Conservation (phyloP, 2,888 invertebrate species). For the Antitype chi region DNA sequence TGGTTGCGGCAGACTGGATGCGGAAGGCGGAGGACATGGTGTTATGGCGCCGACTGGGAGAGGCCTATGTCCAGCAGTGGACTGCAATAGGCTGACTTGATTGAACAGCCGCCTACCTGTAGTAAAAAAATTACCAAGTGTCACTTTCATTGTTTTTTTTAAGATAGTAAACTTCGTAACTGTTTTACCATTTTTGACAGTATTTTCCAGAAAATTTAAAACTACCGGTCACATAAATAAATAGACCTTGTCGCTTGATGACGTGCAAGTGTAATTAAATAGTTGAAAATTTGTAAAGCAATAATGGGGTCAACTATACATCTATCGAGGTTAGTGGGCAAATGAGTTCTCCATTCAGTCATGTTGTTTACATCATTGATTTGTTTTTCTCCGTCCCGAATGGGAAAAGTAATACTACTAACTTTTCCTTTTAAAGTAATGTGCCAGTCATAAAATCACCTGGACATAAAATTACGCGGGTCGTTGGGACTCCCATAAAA, state of each 20-base stretch:
- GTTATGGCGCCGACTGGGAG: too few relatives aligned
- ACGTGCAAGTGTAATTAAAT: neutral
- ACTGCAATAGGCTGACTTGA: too few relatives aligned
- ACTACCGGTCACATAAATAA: neutral
- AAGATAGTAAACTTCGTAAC: neutral
- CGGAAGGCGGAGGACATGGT: too few relatives aligned
- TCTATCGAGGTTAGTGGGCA: neutral
- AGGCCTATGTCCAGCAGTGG: too few relatives aligned
- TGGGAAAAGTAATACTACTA: conserved; percentile 22
- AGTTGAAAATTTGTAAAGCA: neutral
- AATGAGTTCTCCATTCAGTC: neutral
- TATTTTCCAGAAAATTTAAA: neutral
- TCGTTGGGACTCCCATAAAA: conserved; percentile 38
- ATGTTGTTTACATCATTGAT: conserved; percentile 26
- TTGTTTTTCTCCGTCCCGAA: conserved; percentile 2
- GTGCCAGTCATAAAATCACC: conserved; percentile 54
- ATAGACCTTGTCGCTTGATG: too few relatives aligned
- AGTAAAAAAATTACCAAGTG: too few relatives aligned
- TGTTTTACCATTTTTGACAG: neutral
- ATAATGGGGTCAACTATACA: neutral
- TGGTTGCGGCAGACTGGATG: too few relatives aligned
- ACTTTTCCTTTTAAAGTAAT: conserved; percentile 44
- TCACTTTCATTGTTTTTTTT: neutral
- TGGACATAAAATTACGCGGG: conserved; percentile 52
- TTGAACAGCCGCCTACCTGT: too few relatives aligned